Percentiles rank a stretch among this genome's conserved stretches.
Evolutionary conservation across 1,140 invertebrate genomes (phyloP).

Genomic region (Drosophila sucinea): DNA sequence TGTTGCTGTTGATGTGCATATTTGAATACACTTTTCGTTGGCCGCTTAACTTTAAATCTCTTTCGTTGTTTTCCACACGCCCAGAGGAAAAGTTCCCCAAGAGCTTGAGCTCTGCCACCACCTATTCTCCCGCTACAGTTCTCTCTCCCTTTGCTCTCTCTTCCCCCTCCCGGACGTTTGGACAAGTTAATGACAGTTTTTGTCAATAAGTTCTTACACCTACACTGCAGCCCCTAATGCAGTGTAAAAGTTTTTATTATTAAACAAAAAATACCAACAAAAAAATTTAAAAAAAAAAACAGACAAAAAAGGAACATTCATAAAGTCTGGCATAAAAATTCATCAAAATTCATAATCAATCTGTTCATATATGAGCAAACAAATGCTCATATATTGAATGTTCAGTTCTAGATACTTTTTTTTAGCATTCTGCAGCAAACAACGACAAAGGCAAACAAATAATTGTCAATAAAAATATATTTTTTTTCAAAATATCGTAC

Average conservation of each 20-base stretch:
- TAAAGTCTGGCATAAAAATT: conserved; percentile 25
- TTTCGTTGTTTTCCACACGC: conserved; percentile 27
- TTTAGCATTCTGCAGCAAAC: no score
- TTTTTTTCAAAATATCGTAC: no score
- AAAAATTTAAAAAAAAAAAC: neutral
- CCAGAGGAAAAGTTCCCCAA: conserved; percentile 10
- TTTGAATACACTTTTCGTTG: conserved; percentile 80
- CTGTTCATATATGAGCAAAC: no score
- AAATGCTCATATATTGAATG: no score
- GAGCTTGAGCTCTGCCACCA: conserved; percentile 18
- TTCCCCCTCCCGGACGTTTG: conserved; percentile 30
- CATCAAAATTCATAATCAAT: no score
- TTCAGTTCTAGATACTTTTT: no score
- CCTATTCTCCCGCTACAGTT: neutral
- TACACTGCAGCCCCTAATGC: conserved; percentile 62
- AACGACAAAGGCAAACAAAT: no score
- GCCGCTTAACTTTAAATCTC: conserved; percentile 79
- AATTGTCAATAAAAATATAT: no score
- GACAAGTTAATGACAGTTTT: conserved; percentile 78
- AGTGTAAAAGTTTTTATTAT: conserved; percentile 67
- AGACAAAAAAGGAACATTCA: neutral
- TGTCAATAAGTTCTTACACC: conserved; percentile 71
- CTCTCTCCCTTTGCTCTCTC: neutral
- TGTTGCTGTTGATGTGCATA: conserved; percentile 61
- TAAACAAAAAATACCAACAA: conserved; percentile 36